A percentile compares a stretch with the other conserved stretches of the same genome.
Conservation (phyloP, 2,888 invertebrate genomes). For the Troides helena region DNA sequence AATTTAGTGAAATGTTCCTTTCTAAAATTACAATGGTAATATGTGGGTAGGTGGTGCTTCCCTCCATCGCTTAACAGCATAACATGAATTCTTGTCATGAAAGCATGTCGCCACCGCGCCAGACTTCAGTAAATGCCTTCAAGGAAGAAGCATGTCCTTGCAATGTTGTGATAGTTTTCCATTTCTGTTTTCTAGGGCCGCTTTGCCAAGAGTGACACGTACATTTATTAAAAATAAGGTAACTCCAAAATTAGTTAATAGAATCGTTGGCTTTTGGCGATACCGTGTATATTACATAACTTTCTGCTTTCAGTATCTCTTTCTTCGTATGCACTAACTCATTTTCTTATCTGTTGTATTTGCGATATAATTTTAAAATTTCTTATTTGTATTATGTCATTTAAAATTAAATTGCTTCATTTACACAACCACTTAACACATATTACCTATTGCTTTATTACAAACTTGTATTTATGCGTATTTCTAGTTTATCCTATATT, state of each 20-base stretch:
- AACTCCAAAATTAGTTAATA: slow-evolving; percentile 55
- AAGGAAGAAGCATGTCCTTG: slow-evolving; percentile 50
- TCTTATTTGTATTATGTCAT: slow-evolving; percentile 1
- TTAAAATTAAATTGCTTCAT: not conserved
- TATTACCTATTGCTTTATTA: slow-evolving; percentile 17
- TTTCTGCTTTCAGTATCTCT: slow-evolving; percentile 7
- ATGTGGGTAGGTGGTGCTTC: slow-evolving; percentile 13
- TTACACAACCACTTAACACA: slow-evolving; percentile 11
- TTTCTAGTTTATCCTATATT: slow-evolving; percentile 3
- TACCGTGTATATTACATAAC: not conserved
- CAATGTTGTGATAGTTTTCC: slow-evolving; percentile 69
- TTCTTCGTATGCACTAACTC: not conserved
- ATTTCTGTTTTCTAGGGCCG: slow-evolving; percentile 86
- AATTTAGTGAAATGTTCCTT: not conserved
- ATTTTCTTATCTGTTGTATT: not conserved
- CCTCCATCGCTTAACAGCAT: slow-evolving; percentile 8
- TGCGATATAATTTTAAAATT: not conserved
- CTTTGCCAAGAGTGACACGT: slow-evolving; percentile 91
- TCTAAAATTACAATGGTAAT: slow-evolving; percentile 2
- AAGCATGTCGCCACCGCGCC: slow-evolving; percentile 2
- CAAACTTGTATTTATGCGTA: not conserved
- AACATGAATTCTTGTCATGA: not conserved
- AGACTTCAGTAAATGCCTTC: not conserved
- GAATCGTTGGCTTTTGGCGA: slow-evolving; percentile 6
- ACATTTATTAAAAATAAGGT: slow-evolving; percentile 87